phyloP scores from a whole-genome alignment of 2,113 vertebrate species.

The Arvicanthis niloticus region DNA sequence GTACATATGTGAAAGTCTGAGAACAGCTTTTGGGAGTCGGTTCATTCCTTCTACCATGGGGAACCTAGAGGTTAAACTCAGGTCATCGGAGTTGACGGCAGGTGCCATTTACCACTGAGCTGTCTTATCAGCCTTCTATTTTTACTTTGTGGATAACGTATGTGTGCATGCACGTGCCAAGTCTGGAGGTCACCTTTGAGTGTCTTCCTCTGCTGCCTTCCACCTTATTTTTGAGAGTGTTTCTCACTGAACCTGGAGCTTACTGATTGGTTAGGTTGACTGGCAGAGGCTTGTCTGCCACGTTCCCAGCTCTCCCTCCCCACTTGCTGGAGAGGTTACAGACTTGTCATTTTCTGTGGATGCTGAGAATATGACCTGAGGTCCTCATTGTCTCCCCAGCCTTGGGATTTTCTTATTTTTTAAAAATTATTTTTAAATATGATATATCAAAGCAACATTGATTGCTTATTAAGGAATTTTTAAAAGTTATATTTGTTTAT shows the following conservation, averaged over 20 bases:
- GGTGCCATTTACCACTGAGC: neutral
- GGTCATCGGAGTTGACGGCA: neutral
- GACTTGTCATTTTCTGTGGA: neutral
- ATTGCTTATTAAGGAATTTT: neutral
- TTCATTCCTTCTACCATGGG: neutral
- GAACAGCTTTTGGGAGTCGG: neutral
- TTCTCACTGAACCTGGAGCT: neutral
- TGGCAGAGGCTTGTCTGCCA: no score
- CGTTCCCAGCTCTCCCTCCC: neutral
- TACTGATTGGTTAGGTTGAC: neutral
- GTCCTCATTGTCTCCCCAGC: neutral
- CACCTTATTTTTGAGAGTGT: neutral
- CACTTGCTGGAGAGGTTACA: neutral
- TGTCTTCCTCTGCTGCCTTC: neutral
- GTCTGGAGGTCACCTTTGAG: neutral
- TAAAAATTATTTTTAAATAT: neutral
- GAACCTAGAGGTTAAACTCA: neutral
- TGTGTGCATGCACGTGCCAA: neutral
- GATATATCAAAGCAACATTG: neutral
- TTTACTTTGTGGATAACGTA: neutral
- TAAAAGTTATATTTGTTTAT: neutral
- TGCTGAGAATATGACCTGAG: neutral
- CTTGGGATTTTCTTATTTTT: neutral
- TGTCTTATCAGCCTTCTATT: neutral
- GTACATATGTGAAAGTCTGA: neutral